Conservation (phyloP, 2,888 invertebrate species). For the Corbicula japonica region DNA sequence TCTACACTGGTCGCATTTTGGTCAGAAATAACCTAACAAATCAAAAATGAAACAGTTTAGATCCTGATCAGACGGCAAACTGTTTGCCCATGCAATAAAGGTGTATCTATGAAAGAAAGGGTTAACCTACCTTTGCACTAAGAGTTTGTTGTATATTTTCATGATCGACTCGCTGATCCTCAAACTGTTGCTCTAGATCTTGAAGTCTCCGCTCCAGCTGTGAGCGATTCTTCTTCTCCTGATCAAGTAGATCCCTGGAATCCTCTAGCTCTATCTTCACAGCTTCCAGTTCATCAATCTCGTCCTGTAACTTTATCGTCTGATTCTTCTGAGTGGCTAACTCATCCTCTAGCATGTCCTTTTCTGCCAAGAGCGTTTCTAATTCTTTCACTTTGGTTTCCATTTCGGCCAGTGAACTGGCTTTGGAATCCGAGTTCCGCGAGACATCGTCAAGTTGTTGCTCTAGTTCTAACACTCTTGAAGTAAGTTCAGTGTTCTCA, state of each 20-base stretch:
- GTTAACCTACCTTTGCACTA: conserved; percentile 77
- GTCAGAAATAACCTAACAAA: no score
- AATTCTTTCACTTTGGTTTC: conserved; percentile 66
- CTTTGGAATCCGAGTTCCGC: conserved; percentile 63
- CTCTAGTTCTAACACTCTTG: conserved; percentile 67
- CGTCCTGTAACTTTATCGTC: conserved; percentile 55
- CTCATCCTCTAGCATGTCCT: conserved; percentile 60
- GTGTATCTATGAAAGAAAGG: no score
- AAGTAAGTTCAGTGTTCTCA: conserved; percentile 75
- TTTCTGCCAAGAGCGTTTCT: conserved; percentile 64
- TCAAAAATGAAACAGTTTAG: no score
- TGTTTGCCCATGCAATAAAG: no score
- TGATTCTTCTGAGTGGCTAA: conserved; percentile 53
- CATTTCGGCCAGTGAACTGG: conserved; percentile 57
- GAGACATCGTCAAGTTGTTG: conserved; percentile 69
- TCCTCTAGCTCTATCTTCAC: conserved; percentile 71
- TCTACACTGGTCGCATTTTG: no score
- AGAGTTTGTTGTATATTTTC: conserved; percentile 76
- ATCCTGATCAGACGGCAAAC: no score
- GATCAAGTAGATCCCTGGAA: conserved; percentile 67
- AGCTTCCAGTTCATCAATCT: conserved; percentile 70
- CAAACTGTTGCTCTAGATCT: conserved; percentile 77
- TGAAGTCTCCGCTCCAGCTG: conserved; percentile 73
- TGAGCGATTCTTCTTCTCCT: conserved; percentile 64
- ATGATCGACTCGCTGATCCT: conserved; percentile 77